Percentiles rank a stretch among this genome's conserved stretches.
These are phyloP conservation scores for Perizoma affinitatum DNA, from an alignment of 2,888 invertebrate genomes.

Conservation along the genomic window DNA sequence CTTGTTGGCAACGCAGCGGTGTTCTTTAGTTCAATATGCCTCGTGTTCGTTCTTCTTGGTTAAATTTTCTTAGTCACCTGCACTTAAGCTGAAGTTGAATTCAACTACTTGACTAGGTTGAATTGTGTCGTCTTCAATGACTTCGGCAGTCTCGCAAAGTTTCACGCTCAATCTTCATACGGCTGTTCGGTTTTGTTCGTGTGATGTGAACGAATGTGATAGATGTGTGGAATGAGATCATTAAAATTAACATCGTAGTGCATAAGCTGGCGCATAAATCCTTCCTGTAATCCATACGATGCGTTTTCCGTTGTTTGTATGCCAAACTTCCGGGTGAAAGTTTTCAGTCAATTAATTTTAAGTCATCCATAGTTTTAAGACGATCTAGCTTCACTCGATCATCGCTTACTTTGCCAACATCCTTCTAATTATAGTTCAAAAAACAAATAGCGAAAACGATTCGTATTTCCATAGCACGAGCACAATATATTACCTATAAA, in stretches of 20 bases:
- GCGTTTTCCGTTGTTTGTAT: constrained; percentile 35
- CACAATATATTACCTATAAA: constrained; percentile 69
- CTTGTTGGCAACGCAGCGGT: no score
- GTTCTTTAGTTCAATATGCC: no score
- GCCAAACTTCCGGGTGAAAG: constrained; percentile 63
- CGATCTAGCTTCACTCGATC: constrained; percentile 56
- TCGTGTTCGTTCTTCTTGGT: no score
- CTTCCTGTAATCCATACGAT: constrained; percentile 42
- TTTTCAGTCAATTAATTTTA: constrained; percentile 82
- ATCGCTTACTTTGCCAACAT: constrained; percentile 76
- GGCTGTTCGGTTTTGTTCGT: constrained; percentile 50
- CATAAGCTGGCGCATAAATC: constrained; percentile 56
- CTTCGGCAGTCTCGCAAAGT: neutral
- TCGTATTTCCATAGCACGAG: constrained; percentile 66
- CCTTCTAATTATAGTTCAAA: constrained; percentile 56
- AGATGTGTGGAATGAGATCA: constrained; percentile 49
- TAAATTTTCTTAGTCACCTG: no score
- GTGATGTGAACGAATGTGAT: constrained; percentile 72
- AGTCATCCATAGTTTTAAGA: constrained; percentile 79
- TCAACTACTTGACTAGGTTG: no score
- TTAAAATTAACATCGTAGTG: constrained; percentile 66
- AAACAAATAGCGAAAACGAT: constrained; percentile 54
- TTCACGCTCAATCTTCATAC: neutral
- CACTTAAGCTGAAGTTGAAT: no score
- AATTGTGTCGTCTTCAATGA: no score